Evolutionary conservation across 2,888 invertebrate species (phyloP).

Genomic region (Coecobrya sp.): DNA sequence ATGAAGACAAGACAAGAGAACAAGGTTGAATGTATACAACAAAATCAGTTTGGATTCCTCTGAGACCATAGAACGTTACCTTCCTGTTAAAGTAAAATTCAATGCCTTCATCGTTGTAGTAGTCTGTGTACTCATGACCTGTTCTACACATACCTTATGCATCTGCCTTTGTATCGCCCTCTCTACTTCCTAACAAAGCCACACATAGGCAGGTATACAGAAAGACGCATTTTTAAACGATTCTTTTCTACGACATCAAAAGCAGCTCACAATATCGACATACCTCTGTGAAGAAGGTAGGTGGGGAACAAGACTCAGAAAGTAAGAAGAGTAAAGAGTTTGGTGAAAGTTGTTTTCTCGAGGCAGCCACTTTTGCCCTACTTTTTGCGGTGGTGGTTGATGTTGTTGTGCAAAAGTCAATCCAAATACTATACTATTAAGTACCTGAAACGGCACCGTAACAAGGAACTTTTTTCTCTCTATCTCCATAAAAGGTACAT

Average conservation of each 20-base stretch:
- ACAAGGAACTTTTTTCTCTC: not conserved
- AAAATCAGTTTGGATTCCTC: no score
- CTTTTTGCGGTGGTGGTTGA: not conserved
- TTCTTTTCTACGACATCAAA: not conserved
- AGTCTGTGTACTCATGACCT: no score
- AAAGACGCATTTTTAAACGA: not conserved
- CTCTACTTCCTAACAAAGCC: no score
- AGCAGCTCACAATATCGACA: not conserved
- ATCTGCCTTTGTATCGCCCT: no score
- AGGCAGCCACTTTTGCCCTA: conserved; percentile 9
- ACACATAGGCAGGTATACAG: not conserved
- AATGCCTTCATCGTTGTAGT: no score
- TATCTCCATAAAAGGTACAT: not conserved
- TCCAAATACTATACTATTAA: conserved; percentile 15
- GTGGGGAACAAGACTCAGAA: not conserved
- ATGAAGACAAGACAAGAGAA: no score
- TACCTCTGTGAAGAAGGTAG: not conserved
- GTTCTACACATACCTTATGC: no score
- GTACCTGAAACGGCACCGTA: conserved; percentile 17
- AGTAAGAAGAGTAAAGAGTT: not conserved
- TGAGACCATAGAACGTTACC: no score
- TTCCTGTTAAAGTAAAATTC: no score
- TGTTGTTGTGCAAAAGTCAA: conserved; percentile 38
- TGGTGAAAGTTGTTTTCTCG: not conserved
- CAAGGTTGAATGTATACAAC: no score